Conservation (phyloP, 2,113 vertebrate species). For the Amphilophus citrinellus region DNA sequence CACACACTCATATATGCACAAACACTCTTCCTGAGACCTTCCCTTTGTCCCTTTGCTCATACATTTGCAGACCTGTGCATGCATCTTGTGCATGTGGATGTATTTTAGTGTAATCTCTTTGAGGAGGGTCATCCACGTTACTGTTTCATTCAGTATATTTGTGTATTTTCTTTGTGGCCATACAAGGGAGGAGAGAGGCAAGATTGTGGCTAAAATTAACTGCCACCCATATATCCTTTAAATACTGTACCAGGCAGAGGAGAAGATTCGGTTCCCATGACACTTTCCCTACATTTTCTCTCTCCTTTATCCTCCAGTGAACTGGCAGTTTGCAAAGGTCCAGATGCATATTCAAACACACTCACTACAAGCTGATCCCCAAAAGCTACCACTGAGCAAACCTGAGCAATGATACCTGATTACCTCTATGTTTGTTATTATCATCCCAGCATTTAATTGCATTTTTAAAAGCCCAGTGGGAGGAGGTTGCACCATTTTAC, state of each 20-base stretch:
- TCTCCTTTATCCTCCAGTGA: background rate
- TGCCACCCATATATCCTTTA: background rate
- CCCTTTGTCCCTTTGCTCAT: background rate
- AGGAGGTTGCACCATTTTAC: conserved; percentile 35
- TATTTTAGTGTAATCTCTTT: conserved; percentile 25
- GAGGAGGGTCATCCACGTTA: conserved; percentile 2
- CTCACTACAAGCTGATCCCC: conserved; percentile 17
- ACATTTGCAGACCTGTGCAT: background rate
- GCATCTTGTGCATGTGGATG: background rate
- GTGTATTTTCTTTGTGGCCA: conserved; percentile 10
- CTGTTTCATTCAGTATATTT: conserved; percentile 22
- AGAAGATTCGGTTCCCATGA: background rate
- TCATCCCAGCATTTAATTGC: conserved; percentile 64
- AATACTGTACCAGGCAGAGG: background rate
- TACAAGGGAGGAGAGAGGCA: background rate
- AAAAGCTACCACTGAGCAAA: conserved; percentile 11
- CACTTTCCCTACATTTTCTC: background rate
- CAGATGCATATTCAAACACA: conserved; percentile 22
- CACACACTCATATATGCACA: conserved; percentile 27
- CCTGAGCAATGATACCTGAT: conserved; percentile 41
- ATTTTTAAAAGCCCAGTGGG: conserved; percentile 38
- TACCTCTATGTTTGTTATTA: conserved; percentile 48
- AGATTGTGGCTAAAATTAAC: background rate
- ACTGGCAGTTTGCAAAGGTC: conserved; percentile 8
- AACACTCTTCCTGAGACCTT: background rate